These are phyloP conservation scores for Halocaridina rubra DNA, from an alignment of 2,888 invertebrate species.

Conservation along the genomic window DNA sequence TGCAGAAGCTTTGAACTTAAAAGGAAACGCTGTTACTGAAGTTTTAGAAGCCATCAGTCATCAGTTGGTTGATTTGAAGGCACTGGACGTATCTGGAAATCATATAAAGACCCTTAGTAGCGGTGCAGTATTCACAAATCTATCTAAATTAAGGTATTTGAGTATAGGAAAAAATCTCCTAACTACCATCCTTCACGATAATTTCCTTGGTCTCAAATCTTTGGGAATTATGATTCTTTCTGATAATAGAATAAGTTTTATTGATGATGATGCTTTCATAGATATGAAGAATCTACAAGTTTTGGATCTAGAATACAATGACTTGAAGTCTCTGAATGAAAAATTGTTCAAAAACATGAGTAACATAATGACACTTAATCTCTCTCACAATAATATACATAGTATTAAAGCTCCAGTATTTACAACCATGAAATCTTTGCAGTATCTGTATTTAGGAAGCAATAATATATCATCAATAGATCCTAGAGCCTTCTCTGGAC, in stretches of 20 bases:
- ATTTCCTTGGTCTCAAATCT: slow-evolving; percentile 67
- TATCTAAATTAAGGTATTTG: slow-evolving; percentile 67
- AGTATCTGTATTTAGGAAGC: slow-evolving; percentile 65
- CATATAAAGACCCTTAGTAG: slow-evolving; percentile 67
- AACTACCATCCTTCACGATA: slow-evolving; percentile 67
- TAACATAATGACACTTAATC: slow-evolving; percentile 66
- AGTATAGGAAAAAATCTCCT: slow-evolving; percentile 68
- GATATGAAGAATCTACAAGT: slow-evolving; percentile 67
- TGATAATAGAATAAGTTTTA: slow-evolving; percentile 67
- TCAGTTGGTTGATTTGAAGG: slow-evolving; percentile 66
- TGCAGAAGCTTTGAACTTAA: slow-evolving; percentile 67
- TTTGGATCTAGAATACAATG: slow-evolving; percentile 68
- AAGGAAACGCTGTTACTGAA: slow-evolving; percentile 66
- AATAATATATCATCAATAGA: slow-evolving; percentile 67
- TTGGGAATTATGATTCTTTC: slow-evolving; percentile 67
- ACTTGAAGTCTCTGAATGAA: slow-evolving; percentile 67
- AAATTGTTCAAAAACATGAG: slow-evolving; percentile 68
- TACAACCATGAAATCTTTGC: slow-evolving; percentile 65
- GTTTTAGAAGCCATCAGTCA: slow-evolving; percentile 66
- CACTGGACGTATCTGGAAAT: slow-evolving; percentile 69
- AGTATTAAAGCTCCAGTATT: slow-evolving; percentile 66
- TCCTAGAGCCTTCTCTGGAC: slow-evolving; percentile 67
- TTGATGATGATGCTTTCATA: slow-evolving; percentile 68
- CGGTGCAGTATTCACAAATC: slow-evolving; percentile 67
- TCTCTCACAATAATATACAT: slow-evolving; percentile 67